phyloP scores from a whole-genome alignment of 1,140 invertebrate species.

The Polypedilum vanderplanki region DNA sequence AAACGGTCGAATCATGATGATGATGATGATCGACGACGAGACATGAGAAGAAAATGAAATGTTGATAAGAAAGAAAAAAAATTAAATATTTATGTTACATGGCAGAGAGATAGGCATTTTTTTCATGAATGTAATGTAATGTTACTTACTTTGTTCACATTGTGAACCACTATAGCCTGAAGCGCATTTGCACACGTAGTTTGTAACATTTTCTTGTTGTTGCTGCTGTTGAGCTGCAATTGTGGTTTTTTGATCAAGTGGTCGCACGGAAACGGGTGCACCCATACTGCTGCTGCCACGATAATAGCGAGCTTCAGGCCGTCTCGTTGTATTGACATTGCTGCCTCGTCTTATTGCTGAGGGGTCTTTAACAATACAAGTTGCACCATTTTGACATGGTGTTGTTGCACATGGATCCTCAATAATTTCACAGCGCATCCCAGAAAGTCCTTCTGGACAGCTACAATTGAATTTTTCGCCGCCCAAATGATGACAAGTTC shows the following conservation, averaged over 20 bases:
- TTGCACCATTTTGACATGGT: constrained; percentile 82
- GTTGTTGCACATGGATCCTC: constrained; percentile 84
- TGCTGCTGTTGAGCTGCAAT: constrained; percentile 10
- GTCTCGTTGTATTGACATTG: not conserved
- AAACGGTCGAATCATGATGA: not conserved
- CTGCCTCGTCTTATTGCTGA: not conserved
- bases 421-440: constrained; percentile 82
- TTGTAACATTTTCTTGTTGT: constrained; percentile 36
- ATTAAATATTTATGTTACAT: constrained; percentile 20
- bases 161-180: constrained; percentile 81
- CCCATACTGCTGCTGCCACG: constrained; percentile 46
- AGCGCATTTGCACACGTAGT: constrained; percentile 72
- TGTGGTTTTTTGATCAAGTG: constrained; percentile 21
- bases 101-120: not conserved
- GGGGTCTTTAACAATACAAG: constrained; percentile 50
- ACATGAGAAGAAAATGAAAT: constrained; percentile 19
- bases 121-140: not conserved
- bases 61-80: not conserved
- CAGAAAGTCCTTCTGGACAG: constrained; percentile 86
- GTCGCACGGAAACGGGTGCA: constrained; percentile 42
- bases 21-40: not conserved
- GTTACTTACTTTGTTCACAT: constrained; percentile 52
- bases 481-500: constrained; percentile 90
- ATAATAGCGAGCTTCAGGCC: constrained; percentile 33
- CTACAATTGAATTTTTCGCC: constrained; percentile 87